Evolutionary conservation across 2,113 vertebrate genomes (phyloP).

Genomic region (Recurvirostra avosetta): DNA sequence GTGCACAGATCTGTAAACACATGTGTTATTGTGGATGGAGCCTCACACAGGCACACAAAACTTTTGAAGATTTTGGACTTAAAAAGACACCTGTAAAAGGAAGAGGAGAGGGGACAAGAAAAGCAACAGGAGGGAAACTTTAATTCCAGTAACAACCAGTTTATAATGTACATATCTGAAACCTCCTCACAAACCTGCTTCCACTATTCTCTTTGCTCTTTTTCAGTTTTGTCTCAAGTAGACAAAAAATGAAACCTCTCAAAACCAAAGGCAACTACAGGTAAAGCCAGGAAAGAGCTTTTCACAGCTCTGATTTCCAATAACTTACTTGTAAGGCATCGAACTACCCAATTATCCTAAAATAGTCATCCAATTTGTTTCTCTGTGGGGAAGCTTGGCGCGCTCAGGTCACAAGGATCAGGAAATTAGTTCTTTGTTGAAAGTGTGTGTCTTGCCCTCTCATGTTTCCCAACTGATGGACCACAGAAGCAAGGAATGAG

Average conservation of each 20-base stretch:
- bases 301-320: conserved; percentile 55
- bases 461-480: conserved; percentile 25
- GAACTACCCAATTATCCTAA: conserved; percentile 64
- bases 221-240: background rate
- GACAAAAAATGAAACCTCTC: background rate
- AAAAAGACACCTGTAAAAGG: background rate
- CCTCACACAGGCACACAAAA: background rate
- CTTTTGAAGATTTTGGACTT: background rate
- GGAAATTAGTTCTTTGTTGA: conserved; percentile 52
- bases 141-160: background rate
- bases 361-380: conserved; percentile 68
- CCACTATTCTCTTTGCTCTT: conserved; percentile 11
- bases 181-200: background rate
- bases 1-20: background rate
- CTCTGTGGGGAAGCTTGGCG: conserved; percentile 53
- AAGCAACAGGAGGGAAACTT: background rate
- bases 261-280: conserved; percentile 18
- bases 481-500: conserved; percentile 19
- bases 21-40: background rate
- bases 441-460: conserved; percentile 6
- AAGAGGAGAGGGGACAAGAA: background rate
- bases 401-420: conserved; percentile 32
- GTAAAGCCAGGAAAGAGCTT: conserved; percentile 21
- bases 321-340: conserved; percentile 43
- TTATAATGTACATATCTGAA: background rate